phyloP scores from a whole-genome alignment of 2,797 vertebrate genomes.

The Artibeus lituratus region DNA sequence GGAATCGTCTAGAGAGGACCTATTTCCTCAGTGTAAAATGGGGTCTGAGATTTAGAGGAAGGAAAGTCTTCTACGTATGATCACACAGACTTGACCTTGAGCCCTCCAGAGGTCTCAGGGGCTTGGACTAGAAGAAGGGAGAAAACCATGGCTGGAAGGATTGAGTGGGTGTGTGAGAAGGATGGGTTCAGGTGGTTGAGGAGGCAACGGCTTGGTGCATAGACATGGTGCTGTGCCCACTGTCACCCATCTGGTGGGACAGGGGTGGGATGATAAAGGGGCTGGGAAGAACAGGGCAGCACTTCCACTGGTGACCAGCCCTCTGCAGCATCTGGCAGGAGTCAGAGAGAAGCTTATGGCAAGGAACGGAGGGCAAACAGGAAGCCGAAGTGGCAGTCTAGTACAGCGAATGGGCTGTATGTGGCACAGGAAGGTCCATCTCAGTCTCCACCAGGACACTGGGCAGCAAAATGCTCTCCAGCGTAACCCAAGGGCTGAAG shows the following conservation, averaged over 20 bases:
- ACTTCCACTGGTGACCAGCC: background rate
- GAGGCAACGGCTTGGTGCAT: background rate
- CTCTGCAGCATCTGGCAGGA: background rate
- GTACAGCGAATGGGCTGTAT: background rate
- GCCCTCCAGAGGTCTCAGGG: background rate
- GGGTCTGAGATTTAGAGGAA: background rate
- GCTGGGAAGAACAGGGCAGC: background rate
- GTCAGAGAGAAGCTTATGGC: background rate
- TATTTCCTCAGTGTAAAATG: background rate
- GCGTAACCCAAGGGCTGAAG: background rate
- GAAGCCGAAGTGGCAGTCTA: background rate
- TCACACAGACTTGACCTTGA: background rate
- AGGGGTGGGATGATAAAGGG: background rate
- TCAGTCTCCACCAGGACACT: too few species aligned
- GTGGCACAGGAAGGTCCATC: background rate
- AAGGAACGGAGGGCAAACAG: background rate
- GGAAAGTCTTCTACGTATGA: background rate
- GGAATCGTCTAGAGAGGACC: background rate
- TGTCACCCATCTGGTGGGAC: too few species aligned
- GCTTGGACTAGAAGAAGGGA: background rate
- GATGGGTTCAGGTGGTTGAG: background rate
- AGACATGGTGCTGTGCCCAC: accelerated
- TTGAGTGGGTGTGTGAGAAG: background rate
- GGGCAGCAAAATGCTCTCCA: background rate
- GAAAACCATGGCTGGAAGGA: background rate